A percentile compares a stretch with the other conserved stretches of the same genome.
These are phyloP conservation scores for Sapayoa aenigma DNA, from an alignment of 2,113 vertebrate species.

Conservation along the genomic window DNA sequence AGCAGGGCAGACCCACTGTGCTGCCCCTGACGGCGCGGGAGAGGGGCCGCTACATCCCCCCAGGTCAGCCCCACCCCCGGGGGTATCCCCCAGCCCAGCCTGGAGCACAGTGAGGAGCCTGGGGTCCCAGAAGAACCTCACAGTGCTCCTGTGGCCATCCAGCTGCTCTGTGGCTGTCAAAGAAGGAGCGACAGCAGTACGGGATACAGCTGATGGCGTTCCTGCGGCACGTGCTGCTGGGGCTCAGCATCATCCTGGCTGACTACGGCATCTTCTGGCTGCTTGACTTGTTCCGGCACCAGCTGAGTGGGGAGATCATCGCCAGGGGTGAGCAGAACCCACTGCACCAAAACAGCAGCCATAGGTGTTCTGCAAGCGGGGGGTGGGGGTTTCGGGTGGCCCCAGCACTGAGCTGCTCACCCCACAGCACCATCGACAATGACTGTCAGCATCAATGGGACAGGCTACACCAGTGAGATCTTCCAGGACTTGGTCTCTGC, in stretches of 20 bases:
- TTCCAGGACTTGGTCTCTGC: constrained; percentile 81
- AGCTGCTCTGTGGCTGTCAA: constrained; percentile 70
- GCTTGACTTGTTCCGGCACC: constrained; percentile 81
- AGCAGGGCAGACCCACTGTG: constrained; percentile 67
- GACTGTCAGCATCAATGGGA: constrained; percentile 74
- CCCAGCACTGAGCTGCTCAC: background rate
- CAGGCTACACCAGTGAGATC: constrained; percentile 81
- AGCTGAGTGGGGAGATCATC: constrained; percentile 76
- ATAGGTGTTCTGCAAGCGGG: background rate
- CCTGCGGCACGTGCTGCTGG: constrained; percentile 69
- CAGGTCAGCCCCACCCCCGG: constrained; percentile 30
- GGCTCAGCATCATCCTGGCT: constrained; percentile 73
- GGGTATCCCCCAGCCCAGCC: too few species aligned
- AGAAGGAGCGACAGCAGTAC: constrained; percentile 50
- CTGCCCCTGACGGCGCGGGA: constrained; percentile 80
- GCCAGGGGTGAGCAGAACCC: constrained; percentile 69
- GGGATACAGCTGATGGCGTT: constrained; percentile 50
- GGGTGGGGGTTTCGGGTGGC: background rate
- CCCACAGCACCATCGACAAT: constrained; percentile 73
- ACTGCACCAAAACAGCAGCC: fast-evolving
- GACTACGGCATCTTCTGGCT: constrained; percentile 90
- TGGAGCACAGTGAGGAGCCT: fast-evolving
- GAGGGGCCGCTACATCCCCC: constrained; percentile 74
- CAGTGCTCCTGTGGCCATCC: fast-evolving
- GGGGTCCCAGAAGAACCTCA: fast-evolving